These are phyloP conservation scores for Butorides virescens DNA, from an alignment of 2,113 vertebrate species.

Conservation along the genomic window DNA sequence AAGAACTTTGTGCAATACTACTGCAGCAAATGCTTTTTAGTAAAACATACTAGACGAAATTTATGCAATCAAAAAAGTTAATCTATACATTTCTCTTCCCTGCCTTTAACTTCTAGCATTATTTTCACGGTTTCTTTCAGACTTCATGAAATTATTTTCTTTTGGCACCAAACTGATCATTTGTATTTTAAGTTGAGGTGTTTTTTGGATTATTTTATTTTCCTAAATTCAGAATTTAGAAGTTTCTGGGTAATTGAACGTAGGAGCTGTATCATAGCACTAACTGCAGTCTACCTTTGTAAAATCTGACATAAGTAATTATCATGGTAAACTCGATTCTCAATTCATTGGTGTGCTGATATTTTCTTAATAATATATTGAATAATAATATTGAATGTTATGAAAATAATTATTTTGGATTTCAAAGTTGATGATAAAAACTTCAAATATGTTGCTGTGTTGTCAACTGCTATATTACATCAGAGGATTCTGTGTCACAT, in stretches of 20 bases:
- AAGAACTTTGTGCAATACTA: background rate
- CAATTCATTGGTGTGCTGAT: background rate
- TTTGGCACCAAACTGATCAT: background rate
- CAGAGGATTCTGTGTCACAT: constrained; percentile 31
- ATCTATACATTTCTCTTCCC: background rate
- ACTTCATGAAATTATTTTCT: background rate
- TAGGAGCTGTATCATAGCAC: background rate
- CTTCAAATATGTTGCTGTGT: constrained; percentile 21
- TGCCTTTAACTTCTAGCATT: background rate
- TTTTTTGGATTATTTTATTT: background rate
- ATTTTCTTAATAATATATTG: constrained; percentile 1
- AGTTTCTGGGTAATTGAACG: background rate
- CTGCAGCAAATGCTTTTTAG: background rate
- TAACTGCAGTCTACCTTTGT: background rate
- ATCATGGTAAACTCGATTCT: constrained; percentile 9
- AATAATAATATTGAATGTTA: constrained; percentile 15
- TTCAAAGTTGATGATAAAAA: constrained; percentile 42
- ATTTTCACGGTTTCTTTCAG: background rate
- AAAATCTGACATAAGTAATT: background rate
- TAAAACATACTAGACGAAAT: background rate
- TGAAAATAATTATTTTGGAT: constrained; percentile 1
- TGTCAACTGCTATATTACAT: constrained; percentile 54
- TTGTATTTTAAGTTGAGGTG: background rate
- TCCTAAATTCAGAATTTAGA: background rate
- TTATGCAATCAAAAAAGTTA: background rate